Conservation (phyloP, 92 coral and sea anemone genomes). For the Parazoanthus darwini region DNA sequence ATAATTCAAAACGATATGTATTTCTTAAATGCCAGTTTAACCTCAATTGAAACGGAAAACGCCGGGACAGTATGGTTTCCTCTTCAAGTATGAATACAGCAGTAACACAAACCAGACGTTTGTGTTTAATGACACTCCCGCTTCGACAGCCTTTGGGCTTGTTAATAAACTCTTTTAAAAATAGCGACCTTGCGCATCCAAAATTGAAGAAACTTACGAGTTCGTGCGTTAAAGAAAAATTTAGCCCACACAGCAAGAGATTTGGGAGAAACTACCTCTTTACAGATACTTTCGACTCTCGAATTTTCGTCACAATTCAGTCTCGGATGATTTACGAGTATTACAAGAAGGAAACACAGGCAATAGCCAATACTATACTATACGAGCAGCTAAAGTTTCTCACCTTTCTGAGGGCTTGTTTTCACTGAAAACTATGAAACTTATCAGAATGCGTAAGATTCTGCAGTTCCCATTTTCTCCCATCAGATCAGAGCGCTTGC, state of each 20-base stretch:
- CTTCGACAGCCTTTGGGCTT: not conserved
- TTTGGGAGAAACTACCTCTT: not conserved
- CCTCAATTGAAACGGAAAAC: constrained; percentile 28
- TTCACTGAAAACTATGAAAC: not conserved
- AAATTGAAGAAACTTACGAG: not conserved
- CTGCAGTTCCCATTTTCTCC: not conserved
- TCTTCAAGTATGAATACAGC: not conserved
- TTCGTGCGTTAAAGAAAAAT: not conserved
- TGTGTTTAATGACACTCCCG: not conserved
- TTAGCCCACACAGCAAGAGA: constrained; percentile 12
- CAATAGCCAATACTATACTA: too few relatives aligned
- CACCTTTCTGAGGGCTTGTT: not conserved
- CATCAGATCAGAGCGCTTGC: not conserved
- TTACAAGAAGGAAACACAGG: not conserved
- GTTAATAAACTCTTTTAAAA: not conserved
- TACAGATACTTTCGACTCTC: constrained; percentile 2
- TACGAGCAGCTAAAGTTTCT: not conserved
- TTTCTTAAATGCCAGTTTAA: constrained; percentile 33
- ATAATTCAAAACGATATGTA: not conserved
- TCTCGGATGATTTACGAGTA: constrained; percentile 1
- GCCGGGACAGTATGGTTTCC: not conserved
- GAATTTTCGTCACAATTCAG: constrained; percentile 13
- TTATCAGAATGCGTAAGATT: not conserved
- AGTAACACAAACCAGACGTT: constrained; percentile 13
- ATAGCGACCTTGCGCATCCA: not conserved